Evolutionary conservation across 2,888 invertebrate species (phyloP).

Genomic region (Andricus curvator): DNA sequence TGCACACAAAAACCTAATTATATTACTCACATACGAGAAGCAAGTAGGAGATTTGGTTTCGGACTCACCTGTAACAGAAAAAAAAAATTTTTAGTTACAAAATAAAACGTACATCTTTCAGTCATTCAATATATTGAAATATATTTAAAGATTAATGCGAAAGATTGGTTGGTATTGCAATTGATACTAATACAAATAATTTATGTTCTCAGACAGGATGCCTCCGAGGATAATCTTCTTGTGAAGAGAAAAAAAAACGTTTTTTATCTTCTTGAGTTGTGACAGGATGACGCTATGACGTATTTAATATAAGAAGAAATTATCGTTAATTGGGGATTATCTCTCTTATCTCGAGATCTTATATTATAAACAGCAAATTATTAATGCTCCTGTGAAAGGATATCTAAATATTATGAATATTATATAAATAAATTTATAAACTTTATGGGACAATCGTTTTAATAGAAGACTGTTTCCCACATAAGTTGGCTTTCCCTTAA

Average conservation of each 20-base stretch:
- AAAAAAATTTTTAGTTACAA: background rate
- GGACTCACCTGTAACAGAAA: constrained; percentile 23
- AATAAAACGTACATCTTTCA: too few species aligned
- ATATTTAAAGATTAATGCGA: background rate
- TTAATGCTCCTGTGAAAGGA: background rate
- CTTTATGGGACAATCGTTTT: background rate
- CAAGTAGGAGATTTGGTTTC: background rate
- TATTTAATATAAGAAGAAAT: background rate
- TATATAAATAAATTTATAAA: constrained; percentile 24
- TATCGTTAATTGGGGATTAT: background rate
- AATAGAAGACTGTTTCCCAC: constrained; percentile 2
- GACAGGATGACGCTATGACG: constrained; percentile 2
- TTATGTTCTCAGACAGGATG: background rate
- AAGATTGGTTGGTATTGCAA: background rate
- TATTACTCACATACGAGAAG: background rate
- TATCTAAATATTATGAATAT: constrained; percentile 23
- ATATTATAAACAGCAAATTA: background rate
- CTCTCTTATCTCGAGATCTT: background rate
- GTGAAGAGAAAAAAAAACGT: too few species aligned
- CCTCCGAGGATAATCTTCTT: background rate
- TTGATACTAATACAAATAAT: background rate
- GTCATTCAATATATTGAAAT: background rate
- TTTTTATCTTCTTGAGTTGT: background rate
- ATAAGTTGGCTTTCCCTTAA: background rate
- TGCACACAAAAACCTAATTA: background rate